Percentiles rank a stretch among this genome's conserved stretches.
phyloP scores from a whole-genome alignment of 2,113 vertebrate species.

The Nesogale talazaci region DNA sequence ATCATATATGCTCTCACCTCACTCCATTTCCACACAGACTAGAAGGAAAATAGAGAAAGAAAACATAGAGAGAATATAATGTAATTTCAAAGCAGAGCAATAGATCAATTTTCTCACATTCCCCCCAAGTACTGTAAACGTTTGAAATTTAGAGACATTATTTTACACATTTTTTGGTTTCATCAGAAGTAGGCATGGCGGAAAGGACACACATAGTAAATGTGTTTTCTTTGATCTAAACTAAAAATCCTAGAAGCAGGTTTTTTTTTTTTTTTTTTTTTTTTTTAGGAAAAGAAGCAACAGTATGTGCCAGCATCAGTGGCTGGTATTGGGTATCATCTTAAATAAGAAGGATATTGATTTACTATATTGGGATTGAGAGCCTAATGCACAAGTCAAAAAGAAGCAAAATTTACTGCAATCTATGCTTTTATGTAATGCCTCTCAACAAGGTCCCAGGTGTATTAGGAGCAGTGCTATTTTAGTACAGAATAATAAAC shows the following conservation, averaged over 20 bases:
- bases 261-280: conserved; percentile 23
- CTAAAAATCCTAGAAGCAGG: conserved; percentile 45
- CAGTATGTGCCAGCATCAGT: background rate
- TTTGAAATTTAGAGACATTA: conserved; percentile 25
- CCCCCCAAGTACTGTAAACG: background rate
- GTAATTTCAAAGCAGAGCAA: conserved; percentile 39
- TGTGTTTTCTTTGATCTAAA: conserved; percentile 29
- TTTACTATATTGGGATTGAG: conserved; percentile 41
- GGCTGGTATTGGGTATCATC: conserved; percentile 33
- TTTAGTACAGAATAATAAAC: conserved; percentile 65
- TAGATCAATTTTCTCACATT: conserved; percentile 39
- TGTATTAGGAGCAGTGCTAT: conserved; percentile 61
- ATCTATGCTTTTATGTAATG: conserved; percentile 49
- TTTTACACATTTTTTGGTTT: conserved; percentile 45
- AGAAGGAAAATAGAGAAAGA: background rate
- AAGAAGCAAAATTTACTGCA: conserved; percentile 32
- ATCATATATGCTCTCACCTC: background rate
- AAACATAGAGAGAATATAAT: background rate
- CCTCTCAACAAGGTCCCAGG: conserved; percentile 45
- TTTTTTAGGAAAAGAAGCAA: conserved; percentile 52
- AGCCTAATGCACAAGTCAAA: conserved; percentile 6
- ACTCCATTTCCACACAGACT: background rate
- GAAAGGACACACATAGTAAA: background rate
- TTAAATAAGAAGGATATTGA: conserved; percentile 61
- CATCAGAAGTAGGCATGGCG: conserved; percentile 2